phyloP scores from a whole-genome alignment of 1,140 invertebrate genomes.

The Meloidogyne hapla region DNA sequence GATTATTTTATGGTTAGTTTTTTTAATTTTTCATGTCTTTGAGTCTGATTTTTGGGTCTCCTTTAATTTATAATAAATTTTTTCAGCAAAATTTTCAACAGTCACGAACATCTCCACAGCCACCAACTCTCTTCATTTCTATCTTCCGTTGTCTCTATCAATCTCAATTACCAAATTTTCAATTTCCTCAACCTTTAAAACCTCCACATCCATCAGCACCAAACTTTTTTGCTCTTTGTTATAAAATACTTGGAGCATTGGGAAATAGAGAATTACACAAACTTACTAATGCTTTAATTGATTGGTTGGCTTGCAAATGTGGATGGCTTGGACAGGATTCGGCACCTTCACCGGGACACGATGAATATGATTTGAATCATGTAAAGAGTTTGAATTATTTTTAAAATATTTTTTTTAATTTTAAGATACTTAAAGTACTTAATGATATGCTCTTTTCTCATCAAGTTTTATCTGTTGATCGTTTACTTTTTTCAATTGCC shows the following conservation, averaged over 20 bases:
- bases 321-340: not conserved
- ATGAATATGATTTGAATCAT: not conserved
- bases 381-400: not conserved
- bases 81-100: not conserved
- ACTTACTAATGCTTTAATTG: conserved; percentile 37
- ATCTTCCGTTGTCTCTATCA: conserved; percentile 30
- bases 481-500: conserved; percentile 42
- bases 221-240: conserved; percentile 25
- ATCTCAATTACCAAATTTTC: conserved; percentile 1
- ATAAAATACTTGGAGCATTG: conserved; percentile 30
- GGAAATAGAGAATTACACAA: conserved; percentile 27
- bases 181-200: not conserved
- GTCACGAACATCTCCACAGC: not conserved
- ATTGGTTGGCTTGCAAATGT: conserved; percentile 43
- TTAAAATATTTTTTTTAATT: not conserved
- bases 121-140: conserved; percentile 30
- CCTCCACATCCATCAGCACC: conserved; percentile 9
- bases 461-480: conserved; percentile 43
- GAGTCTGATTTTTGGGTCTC: no score
- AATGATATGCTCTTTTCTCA: conserved; percentile 45
- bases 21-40: not conserved
- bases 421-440: conserved; percentile 34
- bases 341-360: not conserved
- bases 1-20: conserved; percentile 17
- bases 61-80: not conserved